Conservation (phyloP, 2,797 vertebrate genomes). For the Picus viridis region DNA sequence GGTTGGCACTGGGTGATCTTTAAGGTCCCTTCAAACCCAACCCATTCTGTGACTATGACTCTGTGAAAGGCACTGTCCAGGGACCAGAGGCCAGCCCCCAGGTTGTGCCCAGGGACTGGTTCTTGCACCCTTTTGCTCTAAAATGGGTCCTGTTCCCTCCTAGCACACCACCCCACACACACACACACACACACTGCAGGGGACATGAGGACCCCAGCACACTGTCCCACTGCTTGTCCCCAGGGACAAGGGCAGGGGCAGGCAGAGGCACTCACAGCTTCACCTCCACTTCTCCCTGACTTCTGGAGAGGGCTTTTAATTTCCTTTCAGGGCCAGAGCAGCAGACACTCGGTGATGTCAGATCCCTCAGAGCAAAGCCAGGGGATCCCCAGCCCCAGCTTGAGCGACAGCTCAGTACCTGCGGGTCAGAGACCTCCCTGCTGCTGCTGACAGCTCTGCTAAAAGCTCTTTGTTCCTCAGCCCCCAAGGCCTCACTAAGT, state of each 20-base stretch:
- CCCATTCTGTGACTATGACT: too few species aligned
- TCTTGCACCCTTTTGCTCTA: not conserved
- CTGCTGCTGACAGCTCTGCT: conserved; percentile 59
- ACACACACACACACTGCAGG: not conserved
- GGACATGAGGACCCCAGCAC: not conserved
- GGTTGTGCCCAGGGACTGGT: not conserved
- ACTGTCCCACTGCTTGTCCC: not conserved
- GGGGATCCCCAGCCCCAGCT: conserved; percentile 3
- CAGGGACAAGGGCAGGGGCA: not conserved
- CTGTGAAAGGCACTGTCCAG: not conserved
- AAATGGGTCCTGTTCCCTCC: not conserved
- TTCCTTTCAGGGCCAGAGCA: conserved; percentile 26
- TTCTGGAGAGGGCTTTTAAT: conserved; percentile 25
- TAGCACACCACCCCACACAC: too few species aligned
- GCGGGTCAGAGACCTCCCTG: conserved; percentile 43
- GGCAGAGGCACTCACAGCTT: not conserved
- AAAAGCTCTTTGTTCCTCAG: conserved; percentile 54
- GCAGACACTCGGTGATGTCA: conserved; percentile 4
- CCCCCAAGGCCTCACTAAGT: conserved; percentile 20
- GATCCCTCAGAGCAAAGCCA: not conserved
- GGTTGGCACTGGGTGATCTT: too few species aligned
- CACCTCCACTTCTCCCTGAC: conserved; percentile 10
- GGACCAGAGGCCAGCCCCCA: not conserved
- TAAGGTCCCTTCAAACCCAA: too few species aligned
- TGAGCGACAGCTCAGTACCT: conserved; percentile 38